Percentiles rank a stretch among this genome's conserved stretches.
Evolutionary conservation across 2,113 vertebrate species (phyloP).

Genomic region (Hippolais icterina): DNA sequence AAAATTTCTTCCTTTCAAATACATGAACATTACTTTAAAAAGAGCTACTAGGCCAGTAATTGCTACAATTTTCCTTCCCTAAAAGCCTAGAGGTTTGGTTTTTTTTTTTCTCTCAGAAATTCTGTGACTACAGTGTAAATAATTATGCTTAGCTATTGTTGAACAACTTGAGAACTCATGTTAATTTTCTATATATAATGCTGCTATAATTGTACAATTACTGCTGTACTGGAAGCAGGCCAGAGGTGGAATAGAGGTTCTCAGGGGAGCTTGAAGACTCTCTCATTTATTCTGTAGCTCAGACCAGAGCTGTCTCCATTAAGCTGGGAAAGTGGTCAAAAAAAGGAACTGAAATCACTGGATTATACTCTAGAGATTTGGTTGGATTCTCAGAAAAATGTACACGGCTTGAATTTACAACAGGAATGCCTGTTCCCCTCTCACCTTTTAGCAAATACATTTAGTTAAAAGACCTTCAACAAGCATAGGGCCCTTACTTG

Average conservation of each 20-base stretch:
- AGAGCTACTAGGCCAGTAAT: constrained; percentile 14
- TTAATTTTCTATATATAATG: not conserved
- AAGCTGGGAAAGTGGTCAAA: not conserved
- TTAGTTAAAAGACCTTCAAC: not conserved
- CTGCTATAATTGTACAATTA: not conserved
- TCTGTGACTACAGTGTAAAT: constrained; percentile 9
- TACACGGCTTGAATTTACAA: not conserved
- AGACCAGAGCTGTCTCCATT: not conserved
- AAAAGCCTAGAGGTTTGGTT: not conserved
- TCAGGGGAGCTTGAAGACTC: not conserved
- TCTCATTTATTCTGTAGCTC: not conserved
- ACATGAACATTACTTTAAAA: not conserved
- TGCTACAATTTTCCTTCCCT: constrained; percentile 30
- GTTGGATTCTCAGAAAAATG: not conserved
- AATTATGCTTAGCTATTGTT: constrained; percentile 26
- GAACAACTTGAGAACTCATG: not conserved
- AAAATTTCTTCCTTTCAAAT: not conserved
- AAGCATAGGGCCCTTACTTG: not conserved
- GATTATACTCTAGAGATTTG: not conserved
- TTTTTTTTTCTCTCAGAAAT: not conserved
- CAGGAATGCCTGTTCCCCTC: not conserved
- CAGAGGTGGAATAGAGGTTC: not conserved
- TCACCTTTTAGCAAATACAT: not conserved
- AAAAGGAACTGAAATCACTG: not conserved
- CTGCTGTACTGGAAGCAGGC: not conserved